Evolutionary conservation across 2,113 vertebrate species (phyloP), one percentile per base, ranked within the genome.

Genomic region (Micromys minutus): DNA sequence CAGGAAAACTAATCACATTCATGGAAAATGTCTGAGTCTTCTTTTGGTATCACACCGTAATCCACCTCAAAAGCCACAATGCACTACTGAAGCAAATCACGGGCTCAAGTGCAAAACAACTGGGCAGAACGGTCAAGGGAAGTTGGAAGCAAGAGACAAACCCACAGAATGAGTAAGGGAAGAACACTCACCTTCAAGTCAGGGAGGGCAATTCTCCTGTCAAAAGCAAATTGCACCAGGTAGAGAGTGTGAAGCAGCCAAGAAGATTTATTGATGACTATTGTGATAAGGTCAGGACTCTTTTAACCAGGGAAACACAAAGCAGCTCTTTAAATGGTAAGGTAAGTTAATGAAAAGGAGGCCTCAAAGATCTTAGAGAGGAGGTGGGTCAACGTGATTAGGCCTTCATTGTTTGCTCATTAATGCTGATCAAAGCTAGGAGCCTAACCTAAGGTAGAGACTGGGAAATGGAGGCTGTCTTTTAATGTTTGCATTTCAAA

Each of bases 371-470:
- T 15, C 50, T 75, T 10, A 63, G 50, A 3, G 76, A 63, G 50
- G 13, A 91, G 13, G 17, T 0, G 65, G 47, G 86, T 79, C 86
- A 88, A 74, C n/a, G 59, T 50, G 86, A 91, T 88, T 63, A 74
- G 76, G 13, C 67, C 22, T 31, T 93, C 59, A 74, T 61, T 86
- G 29, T 90, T 88, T 93, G 89, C 94, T 93, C 91, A 85, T 96
- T 83, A 72, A 17, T 36, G 3, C 45, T 75, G 59, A 89, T 79
- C 87, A 72, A 81, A 76, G 34, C 95, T 65, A 81, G 42, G 31
- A 24, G 71, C 63, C 79, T 77, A 63, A 42, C 22, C 31, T 86
- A 17, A n/a, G 45, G 47, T 11, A 39, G 0, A 80, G 61, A 65
- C 19, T 36, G 52, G 72, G 50, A 74, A 67, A 83, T 22, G n/a